Percentiles rank a stretch among this genome's conserved stretches.
Evolutionary conservation across 2,888 invertebrate genomes (phyloP).

Genomic region (Vandiemenella viatica): DNA sequence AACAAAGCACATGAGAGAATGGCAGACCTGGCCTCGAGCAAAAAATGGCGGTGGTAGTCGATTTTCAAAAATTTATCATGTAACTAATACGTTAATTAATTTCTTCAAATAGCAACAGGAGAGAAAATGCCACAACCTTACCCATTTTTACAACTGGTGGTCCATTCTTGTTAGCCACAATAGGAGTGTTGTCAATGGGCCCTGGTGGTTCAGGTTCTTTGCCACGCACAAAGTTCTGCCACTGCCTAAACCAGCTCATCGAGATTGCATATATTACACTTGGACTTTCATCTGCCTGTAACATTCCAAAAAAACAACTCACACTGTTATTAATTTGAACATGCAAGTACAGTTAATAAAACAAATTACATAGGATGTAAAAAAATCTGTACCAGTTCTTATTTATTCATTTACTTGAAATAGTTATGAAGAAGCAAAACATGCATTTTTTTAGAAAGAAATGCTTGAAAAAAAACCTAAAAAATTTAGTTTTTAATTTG

Average conservation of each 20-base stretch:
- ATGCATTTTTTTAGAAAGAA: too few relatives aligned
- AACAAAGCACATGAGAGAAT: too few relatives aligned
- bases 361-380: not conserved
- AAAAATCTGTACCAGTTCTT: not conserved
- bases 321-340: not conserved
- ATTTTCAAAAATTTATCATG: too few relatives aligned
- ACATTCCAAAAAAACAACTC: slow-evolving; percentile 1
- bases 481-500: too few relatives aligned
- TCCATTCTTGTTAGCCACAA: slow-evolving; percentile 38
- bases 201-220: slow-evolving; percentile 63
- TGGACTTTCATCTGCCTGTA: slow-evolving; percentile 43
- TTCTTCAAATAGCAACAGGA: too few relatives aligned
- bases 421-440: too few relatives aligned
- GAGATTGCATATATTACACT: slow-evolving; percentile 62
- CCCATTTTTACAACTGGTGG: slow-evolving; percentile 29
- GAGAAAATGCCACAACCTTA: too few relatives aligned
- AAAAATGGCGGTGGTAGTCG: too few relatives aligned
- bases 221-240: slow-evolving; percentile 79
- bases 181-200: slow-evolving; percentile 71
- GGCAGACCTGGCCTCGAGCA: too few relatives aligned
- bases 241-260: slow-evolving; percentile 76
- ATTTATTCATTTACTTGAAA: too few relatives aligned
- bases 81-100: too few relatives aligned
- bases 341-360: not conserved
- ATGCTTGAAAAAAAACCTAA: too few relatives aligned